Conservation (phyloP, 2,113 vertebrate species). For the Ceuthmochares aereus region DNA sequence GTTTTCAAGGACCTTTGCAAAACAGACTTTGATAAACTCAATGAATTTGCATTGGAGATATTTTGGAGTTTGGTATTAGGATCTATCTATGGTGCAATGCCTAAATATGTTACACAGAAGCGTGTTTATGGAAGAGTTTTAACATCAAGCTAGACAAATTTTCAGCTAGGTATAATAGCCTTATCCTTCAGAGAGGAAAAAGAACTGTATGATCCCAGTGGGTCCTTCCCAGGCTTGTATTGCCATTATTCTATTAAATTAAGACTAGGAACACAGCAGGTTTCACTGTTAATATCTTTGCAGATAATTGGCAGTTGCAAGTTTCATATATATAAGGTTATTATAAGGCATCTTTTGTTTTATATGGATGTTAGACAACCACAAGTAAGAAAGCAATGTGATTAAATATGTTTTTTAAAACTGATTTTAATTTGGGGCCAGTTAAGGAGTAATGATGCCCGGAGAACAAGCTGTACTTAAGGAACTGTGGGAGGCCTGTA, state of each 20-base stretch:
- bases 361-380: neutral
- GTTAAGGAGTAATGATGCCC: neutral
- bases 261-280: neutral
- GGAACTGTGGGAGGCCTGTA: neutral
- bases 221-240: neutral
- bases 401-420: neutral
- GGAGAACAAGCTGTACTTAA: neutral
- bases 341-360: neutral
- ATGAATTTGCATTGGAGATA: neutral
- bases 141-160: neutral
- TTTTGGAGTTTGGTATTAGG: neutral
- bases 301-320: neutral
- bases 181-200: neutral
- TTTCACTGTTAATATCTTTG: neutral
- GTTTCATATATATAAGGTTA: neutral
- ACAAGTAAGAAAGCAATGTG: neutral
- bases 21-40: neutral
- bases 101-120: neutral
- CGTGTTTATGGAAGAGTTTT: neutral
- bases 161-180: neutral
- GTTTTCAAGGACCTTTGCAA: neutral
- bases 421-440: neutral
- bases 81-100: neutral
- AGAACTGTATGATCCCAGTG: neutral
- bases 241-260: constrained; percentile 42